Conservation (phyloP, 1,140 invertebrate species). For the Odontomachus brunneus region DNA sequence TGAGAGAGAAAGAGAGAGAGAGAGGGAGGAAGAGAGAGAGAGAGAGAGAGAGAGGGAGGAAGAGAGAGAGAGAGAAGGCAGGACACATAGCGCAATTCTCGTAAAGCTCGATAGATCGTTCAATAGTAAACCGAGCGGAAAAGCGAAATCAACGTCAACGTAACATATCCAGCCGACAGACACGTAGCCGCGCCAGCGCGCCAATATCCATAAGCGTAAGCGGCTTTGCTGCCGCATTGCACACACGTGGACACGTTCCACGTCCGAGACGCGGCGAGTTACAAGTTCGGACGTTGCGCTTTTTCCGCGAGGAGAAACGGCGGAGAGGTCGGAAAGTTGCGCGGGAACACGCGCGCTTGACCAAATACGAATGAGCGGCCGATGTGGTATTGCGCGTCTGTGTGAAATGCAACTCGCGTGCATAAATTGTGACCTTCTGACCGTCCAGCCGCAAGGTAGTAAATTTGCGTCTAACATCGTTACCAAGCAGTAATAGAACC, state of each 20-base stretch:
- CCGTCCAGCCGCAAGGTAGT: no score
- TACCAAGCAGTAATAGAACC: no score
- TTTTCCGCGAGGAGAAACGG: not conserved
- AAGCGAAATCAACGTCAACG: constrained; percentile 54
- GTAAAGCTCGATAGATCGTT: constrained; percentile 62
- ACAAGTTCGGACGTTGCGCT: not conserved
- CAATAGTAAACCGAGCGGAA: constrained; percentile 31
- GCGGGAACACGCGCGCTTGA: no score
- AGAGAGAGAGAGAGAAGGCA: not conserved
- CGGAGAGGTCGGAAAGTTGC: no score
- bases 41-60: not conserved
- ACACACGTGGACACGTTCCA: not conserved
- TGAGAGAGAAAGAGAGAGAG: no score
- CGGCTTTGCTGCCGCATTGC: not conserved
- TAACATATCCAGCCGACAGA: constrained; percentile 17
- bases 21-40: not conserved
- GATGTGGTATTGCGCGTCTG: no score
- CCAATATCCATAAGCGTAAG: constrained; percentile 38
- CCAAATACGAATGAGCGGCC: no score
- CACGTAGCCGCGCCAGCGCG: not conserved
- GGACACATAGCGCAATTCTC: constrained; percentile 26
- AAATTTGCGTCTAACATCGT: no score
- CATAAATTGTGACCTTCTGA: no score
- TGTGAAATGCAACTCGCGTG: no score
- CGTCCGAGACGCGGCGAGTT: not conserved